Base-by-base conservation (phyloP, 2,888 invertebrate species). In the Hedya salicella region DNA sequence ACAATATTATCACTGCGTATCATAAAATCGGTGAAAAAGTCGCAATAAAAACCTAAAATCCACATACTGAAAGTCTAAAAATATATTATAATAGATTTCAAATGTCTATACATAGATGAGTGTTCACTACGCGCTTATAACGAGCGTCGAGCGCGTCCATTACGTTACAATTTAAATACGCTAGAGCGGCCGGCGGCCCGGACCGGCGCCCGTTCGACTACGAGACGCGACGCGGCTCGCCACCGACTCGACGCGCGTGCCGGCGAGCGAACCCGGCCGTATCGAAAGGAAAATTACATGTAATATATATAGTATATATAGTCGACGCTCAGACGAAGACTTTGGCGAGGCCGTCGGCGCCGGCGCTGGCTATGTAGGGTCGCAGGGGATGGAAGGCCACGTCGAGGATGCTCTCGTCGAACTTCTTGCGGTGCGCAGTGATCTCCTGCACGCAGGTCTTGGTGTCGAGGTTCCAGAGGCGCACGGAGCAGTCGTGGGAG, bases 401-500 rank as follows among this genome's bases (percentile, higher is more conserved):
- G 89, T 98, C 98, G 85, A 98, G 95, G 93, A 99, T 99, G 87
- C 98, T 97, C 93, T 99, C 99, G 92, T 99, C 99, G 93, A 98
- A 98, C 94, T 99, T 99, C 93, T 99, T 99, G 81, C 99, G 96
- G 93, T 99, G 99, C 76, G 99, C 98, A 62, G 99, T 99, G 86
- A 99, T 99, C 93, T 99, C 99, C 91, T 99, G 99, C 79, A 99
- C 98, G 94, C 99, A 99, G 69, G 98, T 98, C 93, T 98, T 98
- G 93, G 97, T 98, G 93, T 99, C 98, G 85, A 99, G 94, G 93
- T 99, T 98, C 99, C 99, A 99, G 78, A 99, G 94, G 78, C 99
- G 95, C 87, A 99, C 97, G 78, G 99, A 99, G 93, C 98, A 98
- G 93, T 99, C 99, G 92, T 99, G 99, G 87, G 96, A 97, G 94